Evolutionary conservation across 2,113 vertebrate species (phyloP), one percentile per base, ranked within the genome.

Genomic region (Oreotragus oreotragus): DNA sequence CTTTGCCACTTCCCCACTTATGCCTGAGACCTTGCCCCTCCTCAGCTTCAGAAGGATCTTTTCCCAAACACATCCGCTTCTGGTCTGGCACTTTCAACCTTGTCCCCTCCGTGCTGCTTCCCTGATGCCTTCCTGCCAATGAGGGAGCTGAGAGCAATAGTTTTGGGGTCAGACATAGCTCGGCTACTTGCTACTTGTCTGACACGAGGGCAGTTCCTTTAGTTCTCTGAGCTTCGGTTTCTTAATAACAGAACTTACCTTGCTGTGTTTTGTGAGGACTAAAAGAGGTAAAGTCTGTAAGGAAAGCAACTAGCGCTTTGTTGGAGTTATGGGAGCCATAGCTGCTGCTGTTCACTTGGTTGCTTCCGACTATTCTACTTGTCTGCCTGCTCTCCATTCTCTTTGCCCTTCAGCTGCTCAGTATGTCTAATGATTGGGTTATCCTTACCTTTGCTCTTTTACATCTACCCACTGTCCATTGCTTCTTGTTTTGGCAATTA

Each of bases 381-480:
- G 43, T 10, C 33, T 81, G 45, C 23, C n/a, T 96, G 49, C 28
- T 93, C 3, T 33, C 43, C 4, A 58, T 84, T 84, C n/a, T 55
- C 51, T 96, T 43, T 2, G 76, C 14, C 53, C n/a, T 90, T 84
- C 45, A 87, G 45, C 49, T 92, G 64, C 77, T 60, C 19, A 53
- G 3, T 95, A 66, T 92, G 84, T 92, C 39, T 84, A 57, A 80
- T 58, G 81, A 76, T 5, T 79, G 53, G 39, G 11, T 85, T 94
- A 90, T 92, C 43, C 60, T 98, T 81, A 88, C 17, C 28, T 95
- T 96, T 89, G 33, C 47, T 83, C 27, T 83, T 79, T 91, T 85
- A 58, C 27, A 49, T 53, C 36, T 89, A 80, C 9, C 88, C 51
- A 88, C 55, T 94, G 33, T 76, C 53, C 33, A 90, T 88, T 84